Percentiles rank a stretch among this genome's conserved stretches.
Conservation (phyloP, 2,888 invertebrate species). For the Ischnura elegans region DNA sequence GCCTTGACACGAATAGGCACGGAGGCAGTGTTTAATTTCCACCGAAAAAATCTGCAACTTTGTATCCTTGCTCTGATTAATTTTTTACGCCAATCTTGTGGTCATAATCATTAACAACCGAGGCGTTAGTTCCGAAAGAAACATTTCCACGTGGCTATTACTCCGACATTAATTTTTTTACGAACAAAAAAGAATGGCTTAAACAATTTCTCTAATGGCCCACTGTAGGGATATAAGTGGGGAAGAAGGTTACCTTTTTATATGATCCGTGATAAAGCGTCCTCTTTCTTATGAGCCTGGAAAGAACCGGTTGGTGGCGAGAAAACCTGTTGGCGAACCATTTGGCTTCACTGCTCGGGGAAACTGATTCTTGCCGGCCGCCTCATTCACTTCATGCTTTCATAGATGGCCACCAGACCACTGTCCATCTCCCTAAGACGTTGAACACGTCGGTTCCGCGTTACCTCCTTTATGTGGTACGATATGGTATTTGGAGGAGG, state of each 20-base stretch:
- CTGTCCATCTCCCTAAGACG: too few species aligned
- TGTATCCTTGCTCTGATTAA: not conserved
- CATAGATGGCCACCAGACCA: not conserved
- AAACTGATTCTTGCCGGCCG: not conserved
- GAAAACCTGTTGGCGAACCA: slow-evolving; percentile 34
- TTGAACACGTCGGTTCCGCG: too few species aligned
- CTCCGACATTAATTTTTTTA: not conserved
- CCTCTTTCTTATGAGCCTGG: not conserved
- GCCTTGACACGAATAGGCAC: not conserved
- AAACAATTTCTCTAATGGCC: not conserved
- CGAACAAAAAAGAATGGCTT: not conserved
- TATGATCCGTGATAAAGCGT: not conserved
- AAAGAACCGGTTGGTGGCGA: not conserved
- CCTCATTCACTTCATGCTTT: not conserved
- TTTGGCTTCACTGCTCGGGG: not conserved
- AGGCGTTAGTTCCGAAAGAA: not conserved
- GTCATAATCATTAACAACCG: not conserved
- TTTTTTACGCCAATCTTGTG: not conserved
- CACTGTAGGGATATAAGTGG: slow-evolving; percentile 1
- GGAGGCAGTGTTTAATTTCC: not conserved
- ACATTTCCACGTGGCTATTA: not conserved
- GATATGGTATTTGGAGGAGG: too few species aligned
- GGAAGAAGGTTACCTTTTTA: slow-evolving; percentile 31
- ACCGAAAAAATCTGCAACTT: not conserved
- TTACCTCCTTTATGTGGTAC: too few species aligned